phyloP scores from a whole-genome alignment of 2,113 vertebrate genomes.

The Anseranas semipalmata region DNA sequence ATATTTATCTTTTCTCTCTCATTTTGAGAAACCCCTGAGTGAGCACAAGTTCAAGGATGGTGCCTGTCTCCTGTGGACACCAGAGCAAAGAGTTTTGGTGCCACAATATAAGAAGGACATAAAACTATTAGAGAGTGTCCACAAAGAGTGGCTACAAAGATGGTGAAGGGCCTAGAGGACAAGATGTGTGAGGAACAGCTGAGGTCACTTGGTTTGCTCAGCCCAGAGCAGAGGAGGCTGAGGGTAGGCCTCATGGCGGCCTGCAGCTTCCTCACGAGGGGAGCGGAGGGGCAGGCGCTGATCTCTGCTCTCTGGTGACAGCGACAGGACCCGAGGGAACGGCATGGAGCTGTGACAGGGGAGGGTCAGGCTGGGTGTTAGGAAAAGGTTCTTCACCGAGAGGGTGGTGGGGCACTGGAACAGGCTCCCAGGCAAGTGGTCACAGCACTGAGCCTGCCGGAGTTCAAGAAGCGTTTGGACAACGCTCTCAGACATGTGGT shows the following conservation, averaged over 20 bases:
- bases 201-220: neutral
- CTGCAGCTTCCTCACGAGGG: neutral
- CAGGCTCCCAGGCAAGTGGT: neutral
- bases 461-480: neutral
- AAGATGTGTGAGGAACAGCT: neutral
- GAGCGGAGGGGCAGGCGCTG: neutral
- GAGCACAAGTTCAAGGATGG: neutral
- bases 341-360: neutral
- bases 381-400: neutral
- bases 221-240: neutral
- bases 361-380: neutral
- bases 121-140: neutral
- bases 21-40: neutral
- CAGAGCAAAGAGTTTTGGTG: neutral
- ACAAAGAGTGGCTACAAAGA: neutral
- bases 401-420: neutral
- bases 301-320: neutral
- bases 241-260: neutral
- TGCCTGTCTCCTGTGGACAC: neutral
- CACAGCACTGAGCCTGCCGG: neutral
- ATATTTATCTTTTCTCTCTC: neutral
- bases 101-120: neutral
- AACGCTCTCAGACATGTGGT: too few relatives aligned
- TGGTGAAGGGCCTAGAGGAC: neutral
- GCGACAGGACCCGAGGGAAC: neutral